Evolutionary conservation across 2,113 vertebrate genomes (phyloP).

Genomic region (Theropithecus gelada): DNA sequence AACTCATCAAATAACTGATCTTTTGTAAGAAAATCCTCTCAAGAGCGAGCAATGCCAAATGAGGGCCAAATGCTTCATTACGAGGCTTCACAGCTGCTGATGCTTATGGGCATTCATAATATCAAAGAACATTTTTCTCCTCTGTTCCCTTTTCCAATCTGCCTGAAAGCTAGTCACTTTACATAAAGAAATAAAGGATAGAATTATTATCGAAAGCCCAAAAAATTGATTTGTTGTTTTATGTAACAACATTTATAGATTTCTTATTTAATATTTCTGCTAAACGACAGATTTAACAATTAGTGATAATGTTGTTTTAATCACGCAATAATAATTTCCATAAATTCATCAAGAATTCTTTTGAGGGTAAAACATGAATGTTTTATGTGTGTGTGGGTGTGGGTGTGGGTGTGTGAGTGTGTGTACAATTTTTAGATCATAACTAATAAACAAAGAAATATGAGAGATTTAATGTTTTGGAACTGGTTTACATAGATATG

Average conservation of each 20-base stretch:
- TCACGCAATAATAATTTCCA: not conserved
- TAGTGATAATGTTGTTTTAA: not conserved
- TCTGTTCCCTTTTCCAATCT: constrained; percentile 57
- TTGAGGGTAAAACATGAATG: constrained; percentile 3
- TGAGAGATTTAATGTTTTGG: not conserved
- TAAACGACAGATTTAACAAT: not conserved
- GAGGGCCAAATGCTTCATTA: constrained; percentile 80
- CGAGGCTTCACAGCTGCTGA: constrained; percentile 73
- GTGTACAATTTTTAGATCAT: not conserved
- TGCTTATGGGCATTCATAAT: constrained; percentile 61
- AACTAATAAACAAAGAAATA: not conserved
- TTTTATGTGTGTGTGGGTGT: not conserved
- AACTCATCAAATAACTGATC: constrained; percentile 77
- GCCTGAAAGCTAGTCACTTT: constrained; percentile 68
- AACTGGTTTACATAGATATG: not conserved
- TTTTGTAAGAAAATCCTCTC: constrained; percentile 73
- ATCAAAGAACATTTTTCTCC: constrained; percentile 54
- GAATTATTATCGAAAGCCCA: not conserved
- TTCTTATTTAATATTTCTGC: not conserved
- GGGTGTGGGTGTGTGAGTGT: too few species aligned
- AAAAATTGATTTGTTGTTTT: not conserved
- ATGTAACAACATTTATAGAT: not conserved
- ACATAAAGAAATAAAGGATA: constrained; percentile 45
- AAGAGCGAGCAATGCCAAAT: constrained; percentile 74
- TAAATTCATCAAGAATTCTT: not conserved